phyloP scores from a whole-genome alignment of 2,113 vertebrate species.

The Epinephelus cyanopodus region DNA sequence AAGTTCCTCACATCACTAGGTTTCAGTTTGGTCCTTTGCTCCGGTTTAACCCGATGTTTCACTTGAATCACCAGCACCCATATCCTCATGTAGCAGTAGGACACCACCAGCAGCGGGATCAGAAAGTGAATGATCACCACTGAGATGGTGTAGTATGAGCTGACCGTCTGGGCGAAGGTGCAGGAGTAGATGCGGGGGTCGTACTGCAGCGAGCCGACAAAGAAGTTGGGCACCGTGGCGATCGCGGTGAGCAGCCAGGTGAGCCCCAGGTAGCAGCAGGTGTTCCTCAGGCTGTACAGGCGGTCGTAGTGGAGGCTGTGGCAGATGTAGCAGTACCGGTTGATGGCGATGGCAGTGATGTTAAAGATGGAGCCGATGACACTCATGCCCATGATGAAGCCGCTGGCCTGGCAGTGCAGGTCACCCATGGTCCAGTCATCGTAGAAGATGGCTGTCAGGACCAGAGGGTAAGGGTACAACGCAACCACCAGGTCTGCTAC shows the following conservation, averaged over 20 bases:
- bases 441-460: conserved; percentile 84
- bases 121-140: conserved; percentile 86
- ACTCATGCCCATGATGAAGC: conserved; percentile 86
- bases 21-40: conserved; percentile 78
- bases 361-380: conserved; percentile 86
- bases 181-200: conserved; percentile 85
- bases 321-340: conserved; percentile 85
- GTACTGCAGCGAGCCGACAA: conserved; percentile 84
- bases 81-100: conserved; percentile 86
- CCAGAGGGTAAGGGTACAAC: conserved; percentile 85
- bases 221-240: conserved; percentile 85
- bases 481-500: conserved; percentile 85
- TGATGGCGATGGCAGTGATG: conserved; percentile 83
- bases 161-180: conserved; percentile 83
- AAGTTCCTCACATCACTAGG: conserved; percentile 85
- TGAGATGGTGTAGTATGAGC: conserved; percentile 83
- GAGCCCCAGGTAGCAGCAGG: conserved; percentile 80
- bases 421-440: conserved; percentile 85
- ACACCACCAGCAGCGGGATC: conserved; percentile 83
- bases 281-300: conserved; percentile 83
- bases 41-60: conserved; percentile 80
- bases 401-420: conserved; percentile 85
- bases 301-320: conserved; percentile 83
- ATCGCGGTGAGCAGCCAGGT: conserved; percentile 84
- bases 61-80: conserved; percentile 85